These are phyloP conservation scores for Lanius ludovicianus DNA, from an alignment of 2,113 vertebrate species.

Conservation along the genomic window DNA sequence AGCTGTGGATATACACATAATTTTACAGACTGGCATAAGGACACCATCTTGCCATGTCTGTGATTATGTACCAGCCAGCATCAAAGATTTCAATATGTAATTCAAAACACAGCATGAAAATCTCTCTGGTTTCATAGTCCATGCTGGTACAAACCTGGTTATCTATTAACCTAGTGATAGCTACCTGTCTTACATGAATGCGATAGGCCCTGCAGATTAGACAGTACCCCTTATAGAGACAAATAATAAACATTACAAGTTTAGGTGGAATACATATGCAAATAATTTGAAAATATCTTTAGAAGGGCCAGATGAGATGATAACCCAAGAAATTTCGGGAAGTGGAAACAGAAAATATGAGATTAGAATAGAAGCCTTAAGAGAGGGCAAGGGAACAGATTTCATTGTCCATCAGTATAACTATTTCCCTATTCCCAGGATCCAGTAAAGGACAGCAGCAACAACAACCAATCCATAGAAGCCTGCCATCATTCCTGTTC, in stretches of 20 bases:
- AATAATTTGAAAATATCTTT: not conserved
- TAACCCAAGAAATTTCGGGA: not conserved
- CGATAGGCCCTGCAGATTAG: not conserved
- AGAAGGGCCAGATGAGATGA: not conserved
- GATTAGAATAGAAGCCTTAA: not conserved
- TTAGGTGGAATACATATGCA: not conserved
- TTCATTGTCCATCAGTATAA: not conserved
- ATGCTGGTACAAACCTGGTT: not conserved
- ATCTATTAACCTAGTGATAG: not conserved
- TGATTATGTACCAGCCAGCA: not conserved
- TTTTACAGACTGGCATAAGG: not conserved
- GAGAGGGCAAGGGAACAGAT: not conserved
- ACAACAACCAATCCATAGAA: not conserved
- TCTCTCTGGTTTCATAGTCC: not conserved
- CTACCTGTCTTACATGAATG: not conserved
- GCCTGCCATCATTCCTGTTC: not conserved
- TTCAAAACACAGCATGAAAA: not conserved
- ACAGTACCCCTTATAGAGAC: not conserved
- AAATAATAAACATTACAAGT: not conserved
- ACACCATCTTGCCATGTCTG: not conserved
- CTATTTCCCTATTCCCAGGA: not conserved
- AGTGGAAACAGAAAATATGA: not conserved
- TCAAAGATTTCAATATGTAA: not conserved
- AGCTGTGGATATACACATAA: not conserved
- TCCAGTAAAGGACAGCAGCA: not conserved